A percentile compares a stretch with the other conserved stretches of the same genome.
Conservation (phyloP, 2,113 vertebrate species). For the Perca schrenkii region DNA sequence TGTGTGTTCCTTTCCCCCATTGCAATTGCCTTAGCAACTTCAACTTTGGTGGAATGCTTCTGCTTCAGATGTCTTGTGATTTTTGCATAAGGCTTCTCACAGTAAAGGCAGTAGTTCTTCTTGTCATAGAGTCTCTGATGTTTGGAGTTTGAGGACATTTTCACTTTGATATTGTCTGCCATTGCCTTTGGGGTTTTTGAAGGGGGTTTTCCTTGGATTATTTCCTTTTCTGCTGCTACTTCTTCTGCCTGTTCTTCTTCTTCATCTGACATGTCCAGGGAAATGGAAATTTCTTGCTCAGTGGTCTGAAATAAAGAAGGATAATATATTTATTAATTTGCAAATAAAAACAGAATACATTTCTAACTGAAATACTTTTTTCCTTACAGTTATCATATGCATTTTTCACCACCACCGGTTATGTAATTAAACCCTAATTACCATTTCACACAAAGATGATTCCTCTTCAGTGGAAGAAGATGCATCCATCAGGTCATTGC, state of each 20-base stretch:
- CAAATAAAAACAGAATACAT: background rate
- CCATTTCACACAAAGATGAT: background rate
- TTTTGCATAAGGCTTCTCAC: background rate
- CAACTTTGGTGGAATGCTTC: background rate
- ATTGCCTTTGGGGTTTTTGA: background rate
- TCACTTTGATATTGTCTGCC: background rate
- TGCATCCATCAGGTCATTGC: background rate
- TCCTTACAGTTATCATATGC: background rate
- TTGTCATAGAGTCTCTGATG: background rate
- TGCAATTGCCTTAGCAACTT: conserved; percentile 3
- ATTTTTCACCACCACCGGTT: background rate
- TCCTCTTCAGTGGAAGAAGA: background rate
- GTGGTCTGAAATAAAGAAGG: background rate
- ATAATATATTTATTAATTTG: background rate
- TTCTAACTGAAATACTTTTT: background rate
- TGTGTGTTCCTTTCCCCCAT: background rate
- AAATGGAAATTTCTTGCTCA: background rate
- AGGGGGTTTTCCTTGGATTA: background rate
- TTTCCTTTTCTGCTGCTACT: background rate
- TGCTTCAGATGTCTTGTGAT: background rate
- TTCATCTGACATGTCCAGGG: background rate
- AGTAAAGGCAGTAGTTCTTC: background rate
- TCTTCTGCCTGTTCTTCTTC: background rate
- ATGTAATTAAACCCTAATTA: background rate
- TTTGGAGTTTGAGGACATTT: background rate